Percentiles rank a stretch among this genome's conserved stretches.
Conservation (phyloP, 2,888 invertebrate genomes). For the Acheta domesticus region DNA sequence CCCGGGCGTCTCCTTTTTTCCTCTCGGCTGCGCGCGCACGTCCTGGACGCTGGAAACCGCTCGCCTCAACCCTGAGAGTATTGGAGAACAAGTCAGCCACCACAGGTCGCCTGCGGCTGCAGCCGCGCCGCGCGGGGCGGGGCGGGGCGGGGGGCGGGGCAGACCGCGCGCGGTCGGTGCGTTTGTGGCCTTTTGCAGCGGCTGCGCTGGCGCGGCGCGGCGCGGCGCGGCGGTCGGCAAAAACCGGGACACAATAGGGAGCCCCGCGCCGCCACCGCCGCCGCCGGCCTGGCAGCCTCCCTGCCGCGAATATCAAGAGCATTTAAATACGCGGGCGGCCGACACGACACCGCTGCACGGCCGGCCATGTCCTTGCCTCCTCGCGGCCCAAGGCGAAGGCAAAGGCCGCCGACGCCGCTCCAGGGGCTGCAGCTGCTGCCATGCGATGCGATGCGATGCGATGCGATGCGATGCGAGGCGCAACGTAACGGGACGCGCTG, state of each 20-base stretch:
- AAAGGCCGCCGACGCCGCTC: too few relatives aligned
- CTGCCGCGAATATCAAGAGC: conserved; percentile 18
- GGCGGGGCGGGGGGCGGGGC: neutral
- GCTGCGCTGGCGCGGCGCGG: neutral
- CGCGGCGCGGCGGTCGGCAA: neutral
- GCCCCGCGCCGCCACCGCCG: neutral
- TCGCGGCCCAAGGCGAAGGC: too few relatives aligned
- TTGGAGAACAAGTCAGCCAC: neutral
- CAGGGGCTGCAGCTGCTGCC: too few relatives aligned
- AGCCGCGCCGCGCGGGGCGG: neutral
- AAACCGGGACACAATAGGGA: conserved; percentile 9
- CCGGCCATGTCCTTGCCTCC: neutral
- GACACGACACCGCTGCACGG: neutral
- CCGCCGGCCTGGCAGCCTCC: neutral
- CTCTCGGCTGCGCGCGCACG: too few relatives aligned
- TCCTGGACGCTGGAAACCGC: too few relatives aligned
- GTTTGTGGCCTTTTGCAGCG: conserved; percentile 18
- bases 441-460: too few relatives aligned
- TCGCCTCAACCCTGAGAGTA: too few relatives aligned
- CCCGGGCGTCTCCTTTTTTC: too few relatives aligned
- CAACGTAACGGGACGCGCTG: too few relatives aligned
- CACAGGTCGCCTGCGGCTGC: neutral
- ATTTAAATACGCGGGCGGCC: neutral
- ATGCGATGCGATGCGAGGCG: too few relatives aligned
- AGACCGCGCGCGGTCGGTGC: neutral